Conservation (phyloP, 2,113 vertebrate species). For the Gymnobelideus leadbeateri region DNA sequence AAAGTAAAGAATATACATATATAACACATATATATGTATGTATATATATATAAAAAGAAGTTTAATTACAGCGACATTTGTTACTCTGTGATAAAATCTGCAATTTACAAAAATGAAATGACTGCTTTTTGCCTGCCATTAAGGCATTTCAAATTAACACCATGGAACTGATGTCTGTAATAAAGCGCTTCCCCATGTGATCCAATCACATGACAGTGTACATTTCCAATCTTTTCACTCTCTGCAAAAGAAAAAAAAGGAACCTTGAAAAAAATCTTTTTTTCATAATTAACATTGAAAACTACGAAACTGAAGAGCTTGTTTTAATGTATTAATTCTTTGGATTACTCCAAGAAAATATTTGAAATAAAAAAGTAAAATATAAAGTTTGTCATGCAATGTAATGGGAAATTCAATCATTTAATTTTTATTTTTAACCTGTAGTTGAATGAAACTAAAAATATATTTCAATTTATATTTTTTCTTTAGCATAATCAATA, state of each 20-base stretch:
- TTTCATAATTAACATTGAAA: not conserved
- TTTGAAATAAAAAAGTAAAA: slow-evolving; percentile 2
- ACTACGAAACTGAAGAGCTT: not conserved
- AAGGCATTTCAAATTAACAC: slow-evolving; percentile 98
- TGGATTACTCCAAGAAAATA: not conserved
- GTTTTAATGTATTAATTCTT: slow-evolving; percentile 43
- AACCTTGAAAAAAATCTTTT: slow-evolving; percentile 69
- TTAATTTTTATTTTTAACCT: slow-evolving; percentile 32
- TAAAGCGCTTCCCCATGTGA: slow-evolving; percentile 94
- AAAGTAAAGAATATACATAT: slow-evolving; percentile 90
- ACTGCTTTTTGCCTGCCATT: slow-evolving; percentile 95
- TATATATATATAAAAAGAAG: slow-evolving; percentile 88
- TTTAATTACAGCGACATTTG: slow-evolving; percentile 92
- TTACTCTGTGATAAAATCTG: slow-evolving; percentile 94
- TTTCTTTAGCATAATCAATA: slow-evolving; percentile 26
- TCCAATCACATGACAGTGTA: slow-evolving; percentile 92
- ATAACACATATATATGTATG: slow-evolving; percentile 84
- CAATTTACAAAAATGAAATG: slow-evolving; percentile 96
- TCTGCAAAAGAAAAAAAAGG: slow-evolving; percentile 88
- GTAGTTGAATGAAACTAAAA: slow-evolving; percentile 10
- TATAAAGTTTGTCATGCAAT: not conserved
- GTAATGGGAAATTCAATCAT: slow-evolving; percentile 2
- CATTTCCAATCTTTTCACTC: slow-evolving; percentile 91
- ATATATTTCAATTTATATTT: slow-evolving; percentile 29
- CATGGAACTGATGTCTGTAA: slow-evolving; percentile 98